Evolutionary conservation across 2,888 invertebrate genomes (phyloP), one percentile per base, ranked within the genome.

Genomic region (Rhogogaster chlorosoma): DNA sequence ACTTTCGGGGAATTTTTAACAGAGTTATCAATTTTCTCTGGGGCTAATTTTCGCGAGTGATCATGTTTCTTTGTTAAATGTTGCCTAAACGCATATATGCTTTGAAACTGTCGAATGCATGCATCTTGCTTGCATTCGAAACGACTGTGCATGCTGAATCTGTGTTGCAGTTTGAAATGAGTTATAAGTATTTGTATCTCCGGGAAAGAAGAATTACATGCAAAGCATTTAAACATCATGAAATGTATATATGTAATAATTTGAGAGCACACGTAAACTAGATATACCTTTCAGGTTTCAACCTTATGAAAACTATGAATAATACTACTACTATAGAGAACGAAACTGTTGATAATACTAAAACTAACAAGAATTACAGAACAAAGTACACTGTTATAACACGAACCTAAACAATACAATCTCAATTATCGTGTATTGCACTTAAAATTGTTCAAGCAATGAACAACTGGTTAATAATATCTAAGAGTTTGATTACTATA

Each of bases 231-330:
- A 10, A 67, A 67, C 67, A 67, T 67, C 67, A 67, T 67, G 67
- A 32, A 67, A 67, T 67, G 67, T 32, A 32, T 5, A 4, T 15
- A 32, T 5, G 15, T 15, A 32, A 67, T 57, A 22, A 57, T 57
- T 18, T 32, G 67, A 2, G 15, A 67, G 67, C 32, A 29, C 32
- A 67, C 12, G 18, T 67, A 22, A 67, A 67, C 57, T 57, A 22
- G 9, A 32, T 67, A 67, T 67, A 67, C 32, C 32, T 67, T 67
- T 67, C 67, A 67, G 67, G 26, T 67, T 67, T 67, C 67, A 67
- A 15, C 22, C 57, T 57, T 57, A 57, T 57, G 7, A 57, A 67
- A 67, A 29, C 22, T 67, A 67, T 67, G 67, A 12, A 57, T 57
- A 57, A 5, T 57, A 57, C 22, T 22, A 18, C 53, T 18, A 57